Evolutionary conservation across 2,888 invertebrate species (phyloP), one percentile per base, ranked within the genome.

Genomic region (Tupiocoris notatus): DNA sequence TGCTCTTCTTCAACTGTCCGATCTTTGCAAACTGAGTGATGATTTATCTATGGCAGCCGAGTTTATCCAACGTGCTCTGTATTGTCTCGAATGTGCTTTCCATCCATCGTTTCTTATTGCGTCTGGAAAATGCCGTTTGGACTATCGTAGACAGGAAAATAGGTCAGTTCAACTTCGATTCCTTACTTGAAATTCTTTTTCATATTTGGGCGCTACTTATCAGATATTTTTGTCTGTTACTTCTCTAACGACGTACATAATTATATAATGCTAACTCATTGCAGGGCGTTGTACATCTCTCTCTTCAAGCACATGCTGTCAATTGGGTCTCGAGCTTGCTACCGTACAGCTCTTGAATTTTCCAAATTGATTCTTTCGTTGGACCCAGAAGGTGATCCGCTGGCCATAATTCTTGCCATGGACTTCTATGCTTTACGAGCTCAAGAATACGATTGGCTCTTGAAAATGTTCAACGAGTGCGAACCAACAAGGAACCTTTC

Each of bases 321-420:
- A 82, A 88, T 94, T 75, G 92, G 92, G 24, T 90, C 90, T 78
- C 86, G 92, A 79, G 93, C 94, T 2, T 94, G 94, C 83, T 90
- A 91, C 82, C 87, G 94, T 79, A 95, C 95, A 1, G 92, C 95
- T n/a, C 86, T 95, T 80, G 95, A 96, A 84, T 88, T 94, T 80
- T 91, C 92, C 83, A 95, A 95, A 84, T 84, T 95, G 62, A 85
- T 95, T n/a, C 85, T 94, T 75, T 90, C 89, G 16, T 84, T 93
- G 67, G 92, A 93, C 83, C 91, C 92, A 0, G 89, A 89, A 16
- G 87, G 86, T 12, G 94, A 94, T 85, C 93, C 93, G 0, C 82
- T 94, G 75, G 92, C 91, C n/a, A 88, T 90, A 61, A 87, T 92
- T 77, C 86, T 95, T 75, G 87, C 91, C 81, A 87, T 95, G 24